Evolutionary conservation across 2,797 vertebrate genomes (phyloP), one percentile per base, ranked within the genome.

Genomic region (Hapalemur alaotrensis): DNA sequence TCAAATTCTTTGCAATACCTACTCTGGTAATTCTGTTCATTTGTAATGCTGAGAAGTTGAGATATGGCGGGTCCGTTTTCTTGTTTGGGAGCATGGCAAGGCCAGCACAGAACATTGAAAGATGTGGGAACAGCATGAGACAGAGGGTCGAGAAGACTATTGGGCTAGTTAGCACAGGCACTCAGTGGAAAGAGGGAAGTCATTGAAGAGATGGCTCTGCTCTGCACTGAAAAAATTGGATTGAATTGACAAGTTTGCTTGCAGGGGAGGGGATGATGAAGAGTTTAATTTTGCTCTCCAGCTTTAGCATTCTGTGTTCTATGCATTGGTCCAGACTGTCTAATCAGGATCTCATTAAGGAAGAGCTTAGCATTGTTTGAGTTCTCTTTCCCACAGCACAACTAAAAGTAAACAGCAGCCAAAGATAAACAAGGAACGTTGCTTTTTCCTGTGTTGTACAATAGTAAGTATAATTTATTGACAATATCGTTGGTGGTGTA

Each of bases 341-440:
- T 88, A 94, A 96, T 96, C 91, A 79, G 20, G 32, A 94, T 94
- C 91, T 97, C 57, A 52, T 94, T 96, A 89, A 65, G 94, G 95
- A 94, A 97, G 96, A 97, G 8, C 84, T 93, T 83, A 83, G 91
- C 85, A 96, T 97, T 97, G 89, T 97, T 95, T 96, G 81, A 96
- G 78, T 63, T 93, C 87, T 97, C 73, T 78, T 95, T 98, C 96
- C 97, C 97, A 97, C 94, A 97, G 93, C 87, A 96, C 88, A 94
- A 35, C 91, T 96, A 91, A 95, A 65, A 70, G 92, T 79, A 94
- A 97, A 96, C 76, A 96, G 93, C 86, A 89, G 90, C 89, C 91
- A 97, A 96, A 97, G 84, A 96, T 96, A 98, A 98, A 93, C 89
- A 97, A 91, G 82, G 95, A 97, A 96, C 96, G n/a, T 76, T 95